Evolutionary conservation across 2,113 vertebrate genomes (phyloP), one percentile per base, ranked within the genome.

Genomic region (Camelus dromedarius): DNA sequence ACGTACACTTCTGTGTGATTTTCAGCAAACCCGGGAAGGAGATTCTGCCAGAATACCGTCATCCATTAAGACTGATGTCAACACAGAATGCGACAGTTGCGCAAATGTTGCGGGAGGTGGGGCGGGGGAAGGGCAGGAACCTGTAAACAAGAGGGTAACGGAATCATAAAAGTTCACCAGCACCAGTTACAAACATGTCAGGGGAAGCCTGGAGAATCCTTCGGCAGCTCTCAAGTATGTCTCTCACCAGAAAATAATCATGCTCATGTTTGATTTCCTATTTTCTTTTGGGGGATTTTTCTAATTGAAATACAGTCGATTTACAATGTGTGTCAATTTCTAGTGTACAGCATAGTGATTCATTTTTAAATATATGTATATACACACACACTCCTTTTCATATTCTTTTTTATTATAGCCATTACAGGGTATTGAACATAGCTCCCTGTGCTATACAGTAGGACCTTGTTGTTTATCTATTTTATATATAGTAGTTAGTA

Each of bases 21-120:
- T 22, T 96, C 64, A 88, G 73, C 88, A 95, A 93, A 85, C 50
- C 56, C 46, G 52, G 54, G 56, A 62, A 93, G 64, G 66, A 32
- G 58, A 19, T 13, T 50, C 20, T 85, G 62, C 35, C 93, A 91
- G 13, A 16, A 56, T 9, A 16, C 70, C 56, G 69, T 82, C 82
- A 30, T 82, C 83, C 58, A 9, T 38, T 35, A 83, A 94, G 50
- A 54, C 24, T 67, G 26, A 87, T 32, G 85, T 94, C 54, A 79
- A 67, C 50, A 75, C 13, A 8, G 42, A 79, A 58, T 42, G 42
- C 82, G 83, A 69, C 50, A 54, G 79, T 19, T 19, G 69, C 56
- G 26, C 22, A 42, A 42, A 38, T 30, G 62, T 10, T 19, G 12
- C 22, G 58, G 20, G n/a, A 2, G n/a, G 52, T 0, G 3, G 14